phyloP scores from a whole-genome alignment of 2,797 vertebrate genomes.

The Oreochromis grahami region DNA sequence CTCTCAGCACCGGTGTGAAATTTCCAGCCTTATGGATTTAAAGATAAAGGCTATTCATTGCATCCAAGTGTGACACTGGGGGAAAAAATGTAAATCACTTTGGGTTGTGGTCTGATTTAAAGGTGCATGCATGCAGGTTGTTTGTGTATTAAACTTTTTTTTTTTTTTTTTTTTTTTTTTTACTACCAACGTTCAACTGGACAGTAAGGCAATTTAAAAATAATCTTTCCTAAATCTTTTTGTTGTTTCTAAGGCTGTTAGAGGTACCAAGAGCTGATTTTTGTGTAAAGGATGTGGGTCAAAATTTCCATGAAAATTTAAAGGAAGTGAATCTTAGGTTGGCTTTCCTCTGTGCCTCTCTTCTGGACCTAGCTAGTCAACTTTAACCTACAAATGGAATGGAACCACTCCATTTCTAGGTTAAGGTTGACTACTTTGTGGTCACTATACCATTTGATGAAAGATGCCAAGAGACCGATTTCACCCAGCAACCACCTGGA shows the following conservation, averaged over 20 bases:
- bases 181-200: not conserved
- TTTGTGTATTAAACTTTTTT: not conserved
- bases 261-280: not conserved
- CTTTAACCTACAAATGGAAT: not conserved
- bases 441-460: not conserved
- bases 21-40: not conserved
- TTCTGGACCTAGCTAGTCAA: not conserved
- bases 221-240: not conserved
- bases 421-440: not conserved
- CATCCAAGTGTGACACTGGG: not conserved
- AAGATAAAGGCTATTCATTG: not conserved
- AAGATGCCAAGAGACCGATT: not conserved
- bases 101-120: not conserved
- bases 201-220: not conserved
- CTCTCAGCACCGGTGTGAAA: not conserved
- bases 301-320: not conserved
- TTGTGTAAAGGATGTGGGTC: not conserved
- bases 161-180: not conserved
- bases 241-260: not conserved
- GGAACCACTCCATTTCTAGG: not conserved
- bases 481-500: not conserved
- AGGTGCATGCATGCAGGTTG: no score
- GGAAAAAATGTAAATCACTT: not conserved
- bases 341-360: not conserved
- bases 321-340: not conserved